phyloP scores from a whole-genome alignment of 2,888 invertebrate genomes.

The Eupithecia dodoneata region DNA sequence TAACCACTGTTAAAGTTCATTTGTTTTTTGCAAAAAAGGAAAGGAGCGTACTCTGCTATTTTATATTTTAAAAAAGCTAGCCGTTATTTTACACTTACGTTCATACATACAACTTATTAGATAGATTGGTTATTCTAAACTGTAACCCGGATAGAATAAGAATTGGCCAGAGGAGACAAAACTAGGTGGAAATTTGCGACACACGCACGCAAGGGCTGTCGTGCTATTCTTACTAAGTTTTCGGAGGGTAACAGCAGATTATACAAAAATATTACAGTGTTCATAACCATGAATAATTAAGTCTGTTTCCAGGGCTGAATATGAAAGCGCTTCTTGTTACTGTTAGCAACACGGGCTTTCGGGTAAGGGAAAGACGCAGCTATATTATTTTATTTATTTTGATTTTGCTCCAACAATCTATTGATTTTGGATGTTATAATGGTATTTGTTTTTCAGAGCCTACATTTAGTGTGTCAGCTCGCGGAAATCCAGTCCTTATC shows the following conservation, averaged over 20 bases:
- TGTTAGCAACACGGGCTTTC: neutral
- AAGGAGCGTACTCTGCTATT: too few relatives aligned
- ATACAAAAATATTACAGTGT: too few relatives aligned
- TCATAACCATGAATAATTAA: neutral
- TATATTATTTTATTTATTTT: neutral
- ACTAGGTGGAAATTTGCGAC: too few relatives aligned
- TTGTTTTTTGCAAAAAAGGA: too few relatives aligned
- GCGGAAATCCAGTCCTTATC: conserved; percentile 10
- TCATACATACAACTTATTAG: too few relatives aligned
- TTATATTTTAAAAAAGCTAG: too few relatives aligned
- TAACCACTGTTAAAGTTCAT: too few relatives aligned
- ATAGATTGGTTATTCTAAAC: too few relatives aligned
- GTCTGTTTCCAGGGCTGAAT: neutral
- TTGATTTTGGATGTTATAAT: neutral
- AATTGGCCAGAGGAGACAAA: too few relatives aligned
- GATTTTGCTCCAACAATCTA: neutral
- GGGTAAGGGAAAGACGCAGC: neutral
- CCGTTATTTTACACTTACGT: too few relatives aligned
- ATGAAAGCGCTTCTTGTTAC: neutral
- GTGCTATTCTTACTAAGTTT: neutral
- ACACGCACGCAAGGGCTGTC: neutral
- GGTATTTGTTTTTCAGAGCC: conserved; percentile 7
- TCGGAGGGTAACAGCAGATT: too few relatives aligned
- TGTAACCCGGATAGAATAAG: too few relatives aligned
- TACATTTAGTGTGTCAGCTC: conserved; percentile 6